Base-by-base conservation (phyloP, 2,797 vertebrate genomes). In the Brachymystax lenok region DNA sequence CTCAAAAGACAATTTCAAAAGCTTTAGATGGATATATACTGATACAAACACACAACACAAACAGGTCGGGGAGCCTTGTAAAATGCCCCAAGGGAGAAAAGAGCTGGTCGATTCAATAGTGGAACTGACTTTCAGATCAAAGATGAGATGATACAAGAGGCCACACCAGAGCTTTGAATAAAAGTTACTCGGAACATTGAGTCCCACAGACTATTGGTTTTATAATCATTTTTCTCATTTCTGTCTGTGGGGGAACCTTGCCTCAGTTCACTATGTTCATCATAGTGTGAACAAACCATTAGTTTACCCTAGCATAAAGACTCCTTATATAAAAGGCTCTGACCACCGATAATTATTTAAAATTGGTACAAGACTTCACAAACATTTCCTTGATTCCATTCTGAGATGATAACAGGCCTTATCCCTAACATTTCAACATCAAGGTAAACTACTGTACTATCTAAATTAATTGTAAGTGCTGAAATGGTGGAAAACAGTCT, bases 251-350 rank as follows among this genome's bases (percentile, higher is more conserved):
- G 64, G 1, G 16, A 35, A 70, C 51, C 16, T 67, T 27, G 33
- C 30, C 35, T 17, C 3, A 10, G 27, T 79, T 77, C 83, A 77
- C 77, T 83, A 71, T 79, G 79, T 77, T 46, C 66, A 68, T 33
- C 5, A 33, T 30, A 30, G 5, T 35, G 73, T 81, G 77, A 83
- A 68, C 30, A 68, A 3, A 68, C 66, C 66, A 68, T 68, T 33
- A 68, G 69, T 75, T 8, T 40, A 40, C 35, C 35, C 70, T 17
- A 69, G 66, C 28, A 3, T 6, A 71, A 74, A 35, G 52, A 54
- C 13, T 54, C 52, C 52, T 54, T 8, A 54, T 54, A 54, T 54
- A 7, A 54, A 67, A 67, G 75, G 24, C 67, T 68, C 66, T 68
- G 4, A 35, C 28, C 8, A 17, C 59, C 61, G n/a, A 64, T 13